These are phyloP conservation scores for Sisor rabdophorus DNA, from an alignment of 2,113 vertebrate species.

Conservation along the genomic window DNA sequence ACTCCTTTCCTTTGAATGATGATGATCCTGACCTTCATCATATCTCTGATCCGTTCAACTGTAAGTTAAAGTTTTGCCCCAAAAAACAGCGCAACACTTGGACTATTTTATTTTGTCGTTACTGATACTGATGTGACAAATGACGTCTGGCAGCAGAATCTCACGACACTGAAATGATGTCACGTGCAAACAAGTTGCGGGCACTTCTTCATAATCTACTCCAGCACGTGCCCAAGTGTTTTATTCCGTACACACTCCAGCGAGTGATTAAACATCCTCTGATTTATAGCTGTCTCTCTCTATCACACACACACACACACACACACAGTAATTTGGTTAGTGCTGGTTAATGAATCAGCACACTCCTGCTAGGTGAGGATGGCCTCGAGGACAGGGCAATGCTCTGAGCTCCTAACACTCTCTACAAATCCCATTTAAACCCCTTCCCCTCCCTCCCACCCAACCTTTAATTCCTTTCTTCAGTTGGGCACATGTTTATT, in stretches of 20 bases:
- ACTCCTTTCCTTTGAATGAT: too few relatives aligned
- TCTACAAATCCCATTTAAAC: not conserved
- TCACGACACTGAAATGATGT: too few relatives aligned
- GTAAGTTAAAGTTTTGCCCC: too few relatives aligned
- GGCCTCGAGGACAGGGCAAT: conserved; percentile 8
- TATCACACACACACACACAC: conserved; percentile 23
- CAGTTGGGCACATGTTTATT: not conserved
- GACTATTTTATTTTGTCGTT: too few relatives aligned
- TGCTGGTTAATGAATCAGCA: conserved; percentile 1
- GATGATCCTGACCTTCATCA: too few relatives aligned
- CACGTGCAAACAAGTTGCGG: too few relatives aligned
- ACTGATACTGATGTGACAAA: too few relatives aligned
- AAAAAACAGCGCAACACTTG: too few relatives aligned
- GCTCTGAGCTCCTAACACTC: conserved; percentile 30
- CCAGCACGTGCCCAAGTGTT: conserved; percentile 19
- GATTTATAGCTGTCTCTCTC: too few relatives aligned
- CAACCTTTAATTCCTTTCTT: conserved; percentile 7
- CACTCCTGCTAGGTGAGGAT: conserved; percentile 52
- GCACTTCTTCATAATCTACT: conserved; percentile 17
- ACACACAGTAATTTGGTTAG: conserved; percentile 39
- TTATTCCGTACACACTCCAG: not conserved
- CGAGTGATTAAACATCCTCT: not conserved
- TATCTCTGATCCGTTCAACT: too few relatives aligned
- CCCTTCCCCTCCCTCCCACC: too few relatives aligned
- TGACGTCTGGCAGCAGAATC: too few relatives aligned